Conservation (phyloP, 2,113 vertebrate species). For the Vicugna pacos region DNA sequence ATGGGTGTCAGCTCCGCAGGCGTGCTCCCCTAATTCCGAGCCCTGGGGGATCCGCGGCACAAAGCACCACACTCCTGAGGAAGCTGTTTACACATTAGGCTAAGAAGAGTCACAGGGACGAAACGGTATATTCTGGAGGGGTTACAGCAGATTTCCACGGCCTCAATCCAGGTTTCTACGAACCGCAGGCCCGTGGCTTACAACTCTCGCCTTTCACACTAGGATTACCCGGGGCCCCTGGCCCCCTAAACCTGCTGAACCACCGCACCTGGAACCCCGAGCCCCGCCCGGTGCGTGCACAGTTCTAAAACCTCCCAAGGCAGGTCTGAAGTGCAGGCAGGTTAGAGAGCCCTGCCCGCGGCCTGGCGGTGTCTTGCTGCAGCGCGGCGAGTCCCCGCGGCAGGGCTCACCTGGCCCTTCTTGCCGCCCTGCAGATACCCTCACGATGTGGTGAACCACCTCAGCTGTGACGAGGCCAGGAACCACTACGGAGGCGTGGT, state of each 20-base stretch:
- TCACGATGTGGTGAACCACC: conserved; percentile 88
- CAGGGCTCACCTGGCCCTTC: not conserved
- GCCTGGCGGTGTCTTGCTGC: not conserved
- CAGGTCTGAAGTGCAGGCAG: rapidly evolving
- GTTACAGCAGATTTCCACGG: not conserved
- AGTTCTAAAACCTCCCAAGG: not conserved
- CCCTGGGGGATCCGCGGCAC: not conserved
- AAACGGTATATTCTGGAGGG: rapidly evolving
- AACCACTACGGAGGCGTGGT: conserved; percentile 90
- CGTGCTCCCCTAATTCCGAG: not conserved
- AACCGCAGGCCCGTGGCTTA: too few relatives aligned
- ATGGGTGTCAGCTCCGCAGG: rapidly evolving
- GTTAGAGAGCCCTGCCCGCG: rapidly evolving
- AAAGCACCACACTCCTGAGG: not conserved
- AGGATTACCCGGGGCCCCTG: not conserved
- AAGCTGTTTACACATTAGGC: not conserved
- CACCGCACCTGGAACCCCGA: not conserved
- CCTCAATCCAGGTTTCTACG: not conserved
- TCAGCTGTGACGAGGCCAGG: conserved; percentile 89
- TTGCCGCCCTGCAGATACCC: conserved; percentile 85
- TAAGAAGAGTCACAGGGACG: too few relatives aligned
- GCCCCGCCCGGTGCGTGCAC: rapidly evolving
- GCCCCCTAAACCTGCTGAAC: not conserved
- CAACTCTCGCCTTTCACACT: not conserved
- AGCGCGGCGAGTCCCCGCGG: rapidly evolving